Conservation (phyloP, 2,113 vertebrate genomes). For the Trogon melanurus region DNA sequence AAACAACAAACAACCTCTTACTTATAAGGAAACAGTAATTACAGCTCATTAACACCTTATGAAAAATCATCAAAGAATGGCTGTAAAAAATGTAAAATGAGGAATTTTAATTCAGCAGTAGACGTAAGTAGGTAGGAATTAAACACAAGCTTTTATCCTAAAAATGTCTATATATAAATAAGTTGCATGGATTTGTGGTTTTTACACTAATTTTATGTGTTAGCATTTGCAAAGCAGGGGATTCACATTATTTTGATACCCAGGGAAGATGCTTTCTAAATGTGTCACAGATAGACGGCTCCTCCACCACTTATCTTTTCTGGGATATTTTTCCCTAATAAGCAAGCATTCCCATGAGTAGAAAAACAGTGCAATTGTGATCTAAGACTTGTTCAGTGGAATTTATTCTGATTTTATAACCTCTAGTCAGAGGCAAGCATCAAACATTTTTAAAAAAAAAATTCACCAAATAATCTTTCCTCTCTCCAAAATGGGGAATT, state of each 20-base stretch:
- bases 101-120: not conserved
- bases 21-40: not conserved
- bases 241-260: not conserved
- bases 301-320: not conserved
- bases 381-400: not conserved
- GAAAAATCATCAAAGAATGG: not conserved
- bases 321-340: not conserved
- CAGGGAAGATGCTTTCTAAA: not conserved
- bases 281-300: not conserved
- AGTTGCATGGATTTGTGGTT: not conserved
- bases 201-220: not conserved
- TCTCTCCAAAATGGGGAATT: not conserved
- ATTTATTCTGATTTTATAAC: not conserved
- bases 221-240: not conserved
- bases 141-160: not conserved
- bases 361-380: not conserved
- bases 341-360: not conserved
- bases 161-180: not conserved
- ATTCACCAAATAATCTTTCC: not conserved
- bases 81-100: not conserved
- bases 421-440: not conserved
- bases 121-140: not conserved
- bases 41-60: not conserved
- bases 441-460: not conserved
- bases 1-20: not conserved